Base-by-base conservation (phyloP, 2,888 invertebrate genomes). In the Coremacera marginata region DNA sequence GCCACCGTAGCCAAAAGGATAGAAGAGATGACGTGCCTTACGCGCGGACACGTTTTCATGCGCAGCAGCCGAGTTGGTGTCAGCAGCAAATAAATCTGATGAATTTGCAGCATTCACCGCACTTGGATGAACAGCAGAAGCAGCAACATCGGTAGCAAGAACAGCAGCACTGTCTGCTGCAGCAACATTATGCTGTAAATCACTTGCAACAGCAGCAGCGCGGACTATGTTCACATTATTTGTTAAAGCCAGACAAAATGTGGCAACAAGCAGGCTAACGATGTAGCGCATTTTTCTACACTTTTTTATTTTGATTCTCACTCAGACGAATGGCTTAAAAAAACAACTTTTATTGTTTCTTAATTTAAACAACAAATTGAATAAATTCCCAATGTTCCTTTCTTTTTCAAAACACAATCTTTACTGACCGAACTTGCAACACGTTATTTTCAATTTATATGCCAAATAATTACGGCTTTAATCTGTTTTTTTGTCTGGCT, bases 61-160 rank as follows among this genome's bases (percentile, higher is more conserved):
- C 27, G 62, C 75, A 67, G 71, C 76, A 73, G 65, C 82, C 81
- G 81, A 85, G 81, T 82, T 83, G 82, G 84, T 84, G 82, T 86
- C 82, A 81, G 85, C 83, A 82, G 84, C 83, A 83, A 83, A 84
- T 83, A 85, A 83, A 85, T 85, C 84, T 83, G 81, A 82, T 81
- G 84, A 76, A 52, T 73, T 55, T 68, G 74, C 77, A 63, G 63
- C 44, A 44, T 44, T 44, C 11, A 70, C 31, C 31, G 80, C 80
- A 80, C 78, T 79, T 82, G 80, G 80, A 71, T 74, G 78, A 27
- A 31, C 74, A 73, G 55, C 77, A 70, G 62, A 31, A 70, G 19
- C 77, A 79, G 57, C 78, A 77, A 27, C 74, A 67, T 27, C 72
- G 67, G 22, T 80, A 77, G 52, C 65, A 7, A 37, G 25, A 25